Percentiles rank a stretch among this genome's conserved stretches.
Evolutionary conservation across 2,888 invertebrate genomes (phyloP).

Genomic region (Melanophora roralis): DNA sequence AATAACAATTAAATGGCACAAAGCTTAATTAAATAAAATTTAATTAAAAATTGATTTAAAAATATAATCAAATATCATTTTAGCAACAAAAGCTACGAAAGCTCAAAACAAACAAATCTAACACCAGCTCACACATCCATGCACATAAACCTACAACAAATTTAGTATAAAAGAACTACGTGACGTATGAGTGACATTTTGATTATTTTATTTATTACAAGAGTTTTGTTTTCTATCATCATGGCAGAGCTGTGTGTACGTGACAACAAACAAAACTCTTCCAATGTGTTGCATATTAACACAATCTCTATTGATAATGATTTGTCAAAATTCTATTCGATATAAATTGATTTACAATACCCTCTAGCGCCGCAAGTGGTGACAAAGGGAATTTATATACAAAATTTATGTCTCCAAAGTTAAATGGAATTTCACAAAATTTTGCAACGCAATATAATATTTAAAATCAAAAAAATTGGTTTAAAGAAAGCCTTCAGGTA

Average conservation of each 20-base stretch:
- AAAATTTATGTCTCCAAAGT: too few relatives aligned
- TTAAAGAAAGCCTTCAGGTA: too few relatives aligned
- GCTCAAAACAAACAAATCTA: neutral
- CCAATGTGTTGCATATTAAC: constrained; percentile 14
- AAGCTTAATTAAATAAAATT: constrained; percentile 55
- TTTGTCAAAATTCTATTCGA: constrained; percentile 11
- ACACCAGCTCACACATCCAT: neutral
- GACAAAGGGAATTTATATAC: neutral
- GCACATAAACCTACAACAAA: neutral
- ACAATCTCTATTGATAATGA: neutral
- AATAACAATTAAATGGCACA: constrained; percentile 50
- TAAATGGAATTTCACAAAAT: too few relatives aligned
- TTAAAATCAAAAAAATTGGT: too few relatives aligned
- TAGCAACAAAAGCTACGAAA: neutral
- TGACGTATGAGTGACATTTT: constrained; percentile 57
- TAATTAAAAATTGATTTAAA: constrained; percentile 59
- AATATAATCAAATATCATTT: neutral
- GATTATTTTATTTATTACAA: constrained; percentile 20
- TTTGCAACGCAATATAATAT: too few relatives aligned
- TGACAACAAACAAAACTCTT: constrained; percentile 32
- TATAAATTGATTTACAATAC: neutral
- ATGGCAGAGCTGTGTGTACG: constrained; percentile 7
- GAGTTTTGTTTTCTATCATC: constrained; percentile 3
- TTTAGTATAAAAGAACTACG: constrained; percentile 39
- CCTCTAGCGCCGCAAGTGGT: too few relatives aligned